Base-by-base conservation (phyloP, 1,140 invertebrate genomes). In the Teleopsis dalmanni region DNA sequence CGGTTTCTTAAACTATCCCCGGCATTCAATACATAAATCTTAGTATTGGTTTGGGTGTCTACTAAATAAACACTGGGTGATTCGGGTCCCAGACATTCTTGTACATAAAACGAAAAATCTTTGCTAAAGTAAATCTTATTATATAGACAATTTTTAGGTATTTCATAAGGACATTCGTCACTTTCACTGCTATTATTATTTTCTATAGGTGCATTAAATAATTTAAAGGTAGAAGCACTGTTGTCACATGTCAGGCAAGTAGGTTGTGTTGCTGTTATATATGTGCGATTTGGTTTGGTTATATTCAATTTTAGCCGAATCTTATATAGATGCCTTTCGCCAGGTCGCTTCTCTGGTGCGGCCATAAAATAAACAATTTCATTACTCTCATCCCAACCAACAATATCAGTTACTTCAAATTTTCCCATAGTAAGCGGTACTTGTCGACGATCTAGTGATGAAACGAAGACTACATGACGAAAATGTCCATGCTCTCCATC, bases 321-420 rank as follows among this genome's bases (percentile, higher is more conserved):
- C 53, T 81, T 73, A 72, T 85, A 88, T 34, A 91, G 65, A 62
- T 90, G 87, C 13, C 87, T 70, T 57, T 85, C 79, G 4, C 82
- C 81, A 0, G 85, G 81, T 21, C 73, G 71, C 41, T 77, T 77
- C 55, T 81, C 78, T 3, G 79, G 81, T n/a, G 85, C 85, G 16
- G 82, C 84, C 53, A 87, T 79, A 56, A 77, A 84, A 57, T 83
- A 73, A 76, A 86, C 76, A 29, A 76, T 70, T 51, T 81, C 73
- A 40, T 76, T 77, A 18, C 75, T 63, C 57, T 79, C 77, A 57
- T 84, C 79, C 78, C 82, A 86, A 11, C 78, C 80, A 0, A 84
- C 59, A 16, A 87, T 78, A 41, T 76, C 73, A 3, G 78, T 83
- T 4, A 86, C 78, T 66, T 85, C 83, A 56, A 79, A 83, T 4